These are phyloP conservation scores for Orchestia grillus DNA, from an alignment of 1,140 invertebrate species.

Conservation along the genomic window DNA sequence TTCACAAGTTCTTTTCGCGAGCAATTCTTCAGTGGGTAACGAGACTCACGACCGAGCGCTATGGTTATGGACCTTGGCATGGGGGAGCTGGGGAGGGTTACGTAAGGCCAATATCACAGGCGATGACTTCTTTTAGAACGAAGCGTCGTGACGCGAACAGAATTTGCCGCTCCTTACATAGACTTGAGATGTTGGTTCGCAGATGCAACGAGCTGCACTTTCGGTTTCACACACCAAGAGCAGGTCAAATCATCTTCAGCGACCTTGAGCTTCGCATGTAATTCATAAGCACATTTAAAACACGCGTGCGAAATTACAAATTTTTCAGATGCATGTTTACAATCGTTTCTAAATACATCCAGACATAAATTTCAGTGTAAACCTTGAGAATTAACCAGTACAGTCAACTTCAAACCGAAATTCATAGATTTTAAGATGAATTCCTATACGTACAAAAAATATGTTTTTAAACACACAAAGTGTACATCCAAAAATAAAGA, in stretches of 20 bases:
- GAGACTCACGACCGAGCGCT: slow-evolving; percentile 31
- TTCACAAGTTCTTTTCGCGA: slow-evolving; percentile 31
- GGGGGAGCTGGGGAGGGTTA: background rate
- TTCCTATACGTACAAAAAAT: background rate
- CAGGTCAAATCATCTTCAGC: background rate
- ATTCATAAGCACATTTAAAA: background rate
- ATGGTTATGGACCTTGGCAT: background rate
- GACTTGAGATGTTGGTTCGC: background rate
- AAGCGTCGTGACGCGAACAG: slow-evolving; percentile 9
- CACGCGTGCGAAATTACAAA: background rate
- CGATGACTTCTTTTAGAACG: slow-evolving; percentile 50
- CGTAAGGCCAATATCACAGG: slow-evolving; percentile 16
- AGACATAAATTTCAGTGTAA: background rate
- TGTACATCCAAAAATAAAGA: background rate
- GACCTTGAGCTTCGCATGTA: background rate
- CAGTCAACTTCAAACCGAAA: background rate
- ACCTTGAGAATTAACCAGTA: background rate
- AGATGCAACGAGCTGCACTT: background rate
- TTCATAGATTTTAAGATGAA: background rate
- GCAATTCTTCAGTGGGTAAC: slow-evolving; percentile 52
- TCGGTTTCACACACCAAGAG: slow-evolving; percentile 37
- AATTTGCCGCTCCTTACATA: background rate
- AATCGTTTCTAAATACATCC: background rate
- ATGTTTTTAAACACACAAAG: background rate
- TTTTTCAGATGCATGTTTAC: background rate